These are phyloP conservation scores for Seriola aureovittata DNA, from an alignment of 2,113 vertebrate genomes.

Conservation along the genomic window DNA sequence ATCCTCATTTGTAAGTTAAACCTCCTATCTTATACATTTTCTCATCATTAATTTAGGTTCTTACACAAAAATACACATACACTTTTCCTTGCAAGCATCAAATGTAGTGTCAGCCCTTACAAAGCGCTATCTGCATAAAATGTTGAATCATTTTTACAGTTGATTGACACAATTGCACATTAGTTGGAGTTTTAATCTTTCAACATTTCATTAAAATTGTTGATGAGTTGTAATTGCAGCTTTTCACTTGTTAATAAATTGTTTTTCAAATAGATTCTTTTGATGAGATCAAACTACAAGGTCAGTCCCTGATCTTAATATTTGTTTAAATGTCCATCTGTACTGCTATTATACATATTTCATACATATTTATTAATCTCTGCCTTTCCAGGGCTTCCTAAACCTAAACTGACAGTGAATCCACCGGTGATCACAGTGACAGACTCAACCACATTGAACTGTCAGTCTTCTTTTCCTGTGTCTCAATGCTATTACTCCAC, in stretches of 20 bases:
- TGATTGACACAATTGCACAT: too few relatives aligned
- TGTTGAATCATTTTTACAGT: too few relatives aligned
- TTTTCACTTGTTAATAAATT: neutral
- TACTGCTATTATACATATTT: too few relatives aligned
- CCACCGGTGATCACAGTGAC: neutral
- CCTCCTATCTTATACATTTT: neutral
- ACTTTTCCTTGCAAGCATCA: too few relatives aligned
- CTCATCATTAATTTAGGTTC: neutral
- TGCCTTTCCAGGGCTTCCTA: neutral
- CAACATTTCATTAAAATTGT: too few relatives aligned
- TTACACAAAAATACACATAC: neutral
- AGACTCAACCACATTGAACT: too few relatives aligned
- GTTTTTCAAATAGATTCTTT: conserved; percentile 22
- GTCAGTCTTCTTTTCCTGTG: neutral
- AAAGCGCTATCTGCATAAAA: too few relatives aligned
- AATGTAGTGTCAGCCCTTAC: too few relatives aligned
- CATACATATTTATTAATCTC: too few relatives aligned
- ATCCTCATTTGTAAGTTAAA: conserved; percentile 45
- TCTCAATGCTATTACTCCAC: neutral
- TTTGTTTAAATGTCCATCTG: neutral
- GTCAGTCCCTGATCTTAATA: neutral
- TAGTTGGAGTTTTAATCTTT: too few relatives aligned
- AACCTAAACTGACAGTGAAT: neutral
- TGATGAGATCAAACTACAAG: conserved; percentile 2
- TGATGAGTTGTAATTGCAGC: neutral